Percentiles rank a stretch among this genome's conserved stretches.
Evolutionary conservation across 2,113 vertebrate species (phyloP).

Genomic region (Dissostichus mawsoni): DNA sequence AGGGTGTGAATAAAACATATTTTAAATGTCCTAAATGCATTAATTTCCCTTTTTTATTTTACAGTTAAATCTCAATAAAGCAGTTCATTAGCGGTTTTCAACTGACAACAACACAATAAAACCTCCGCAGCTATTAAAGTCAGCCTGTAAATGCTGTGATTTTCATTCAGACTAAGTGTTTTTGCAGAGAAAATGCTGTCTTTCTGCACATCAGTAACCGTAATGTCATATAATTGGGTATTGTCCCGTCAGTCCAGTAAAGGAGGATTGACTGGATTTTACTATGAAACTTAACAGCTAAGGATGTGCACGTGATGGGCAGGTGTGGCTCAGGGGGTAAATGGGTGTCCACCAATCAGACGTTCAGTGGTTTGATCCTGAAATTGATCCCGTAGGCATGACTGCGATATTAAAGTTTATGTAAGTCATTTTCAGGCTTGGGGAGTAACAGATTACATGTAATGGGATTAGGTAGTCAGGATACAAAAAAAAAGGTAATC

Average conservation of each 20-base stretch:
- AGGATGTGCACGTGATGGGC: background rate
- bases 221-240: background rate
- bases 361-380: too few species aligned
- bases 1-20: slow-evolving; percentile 17
- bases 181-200: background rate
- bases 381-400: too few species aligned
- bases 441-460: too few species aligned
- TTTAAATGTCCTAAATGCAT: slow-evolving; percentile 19
- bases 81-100: slow-evolving; percentile 14
- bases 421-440: too few species aligned
- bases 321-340: too few species aligned
- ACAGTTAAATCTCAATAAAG: slow-evolving; percentile 10
- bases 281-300: background rate
- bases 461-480: too few species aligned
- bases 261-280: background rate
- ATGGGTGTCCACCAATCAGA: too few species aligned
- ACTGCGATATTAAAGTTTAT: too few species aligned
- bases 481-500: too few species aligned
- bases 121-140: background rate
- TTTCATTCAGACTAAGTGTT: background rate
- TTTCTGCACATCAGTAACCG: background rate
- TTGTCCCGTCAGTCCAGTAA: slow-evolving; percentile 2
- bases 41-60: slow-evolving; percentile 35
- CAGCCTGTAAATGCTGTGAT: slow-evolving; percentile 1
- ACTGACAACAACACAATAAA: slow-evolving; percentile 2